These are phyloP conservation scores for Petrosia ficiformis DNA, from an alignment of 37 sponge, comb jelly and placozoan species.

Conservation along the genomic window DNA sequence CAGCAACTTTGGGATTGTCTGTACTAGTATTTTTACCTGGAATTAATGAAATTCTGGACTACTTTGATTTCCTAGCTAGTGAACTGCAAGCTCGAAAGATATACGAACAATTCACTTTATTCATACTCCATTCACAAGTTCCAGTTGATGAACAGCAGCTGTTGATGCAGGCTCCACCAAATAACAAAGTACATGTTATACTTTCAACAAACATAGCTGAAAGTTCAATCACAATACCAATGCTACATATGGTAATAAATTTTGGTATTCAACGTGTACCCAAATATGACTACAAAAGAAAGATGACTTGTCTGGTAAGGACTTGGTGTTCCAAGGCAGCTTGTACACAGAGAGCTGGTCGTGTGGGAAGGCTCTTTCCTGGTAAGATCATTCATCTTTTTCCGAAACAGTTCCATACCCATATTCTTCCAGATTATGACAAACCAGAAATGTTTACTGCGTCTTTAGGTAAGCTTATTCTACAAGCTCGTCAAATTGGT, in stretches of 20 bases:
- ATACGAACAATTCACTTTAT: conserved; percentile 24
- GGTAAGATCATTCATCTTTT: conserved; percentile 66
- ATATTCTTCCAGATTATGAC: conserved; percentile 38
- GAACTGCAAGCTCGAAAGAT: conserved; percentile 6
- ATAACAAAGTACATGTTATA: conserved; percentile 42
- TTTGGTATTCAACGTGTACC: conserved; percentile 63
- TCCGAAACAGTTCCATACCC: conserved; percentile 24
- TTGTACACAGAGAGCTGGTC: conserved; percentile 66
- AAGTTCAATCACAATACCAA: conserved; percentile 78
- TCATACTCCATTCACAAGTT: conserved; percentile 71
- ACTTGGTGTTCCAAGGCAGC: conserved; percentile 74
- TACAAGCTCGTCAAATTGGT: conserved; percentile 57
- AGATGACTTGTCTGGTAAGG: conserved; percentile 35
- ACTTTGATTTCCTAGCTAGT: conserved; percentile 22
- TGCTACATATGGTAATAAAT: conserved; percentile 62
- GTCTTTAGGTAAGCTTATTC: conserved; percentile 48
- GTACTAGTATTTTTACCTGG: conserved; percentile 74
- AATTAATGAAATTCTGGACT: conserved; percentile 37
- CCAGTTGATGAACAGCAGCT: conserved; percentile 69
- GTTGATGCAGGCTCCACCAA: conserved; percentile 33
- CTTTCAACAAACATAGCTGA: conserved; percentile 78
- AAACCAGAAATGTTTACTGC: conserved; percentile 57
- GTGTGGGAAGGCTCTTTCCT: conserved; percentile 62
- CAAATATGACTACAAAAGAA: conserved; percentile 24
- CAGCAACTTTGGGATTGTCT: conserved; percentile 40